Conservation (phyloP, 2,113 vertebrate species). For the Anoplopoma fimbria region DNA sequence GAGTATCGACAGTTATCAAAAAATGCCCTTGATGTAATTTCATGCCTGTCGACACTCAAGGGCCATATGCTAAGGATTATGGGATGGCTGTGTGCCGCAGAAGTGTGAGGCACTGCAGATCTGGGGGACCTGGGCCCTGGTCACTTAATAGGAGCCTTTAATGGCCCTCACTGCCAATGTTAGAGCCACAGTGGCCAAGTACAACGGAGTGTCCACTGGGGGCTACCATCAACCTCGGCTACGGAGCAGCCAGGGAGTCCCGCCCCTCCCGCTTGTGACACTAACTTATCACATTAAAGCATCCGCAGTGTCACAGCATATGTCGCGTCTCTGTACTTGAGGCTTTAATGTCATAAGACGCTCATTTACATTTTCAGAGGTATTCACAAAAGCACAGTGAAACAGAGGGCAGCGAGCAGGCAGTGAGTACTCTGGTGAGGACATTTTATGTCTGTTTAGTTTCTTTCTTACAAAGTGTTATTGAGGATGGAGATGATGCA, state of each 20-base stretch:
- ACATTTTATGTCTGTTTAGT: constrained; percentile 29
- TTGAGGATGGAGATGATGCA: constrained; percentile 37
- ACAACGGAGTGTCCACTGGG: constrained; percentile 73
- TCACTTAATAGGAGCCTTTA: constrained; percentile 77
- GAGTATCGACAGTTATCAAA: constrained; percentile 96
- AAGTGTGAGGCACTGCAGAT: constrained; percentile 51
- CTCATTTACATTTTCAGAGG: constrained; percentile 68
- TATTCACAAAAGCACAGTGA: constrained; percentile 65
- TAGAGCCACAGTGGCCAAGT: constrained; percentile 65
- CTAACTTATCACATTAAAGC: constrained; percentile 71
- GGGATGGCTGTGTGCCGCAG: constrained; percentile 75
- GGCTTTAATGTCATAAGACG: constrained; percentile 67
- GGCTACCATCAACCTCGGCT: constrained; percentile 62
- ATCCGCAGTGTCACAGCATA: constrained; percentile 73
- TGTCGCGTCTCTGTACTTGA: constrained; percentile 59
- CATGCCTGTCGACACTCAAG: constrained; percentile 89
- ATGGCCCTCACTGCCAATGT: constrained; percentile 53
- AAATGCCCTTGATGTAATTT: constrained; percentile 98
- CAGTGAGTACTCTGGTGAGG: constrained; percentile 42
- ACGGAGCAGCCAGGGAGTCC: constrained; percentile 61
- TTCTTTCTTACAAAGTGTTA: constrained; percentile 56
- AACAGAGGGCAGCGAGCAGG: constrained; percentile 51
- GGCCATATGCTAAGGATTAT: constrained; percentile 88
- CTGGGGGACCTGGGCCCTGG: constrained; percentile 54
- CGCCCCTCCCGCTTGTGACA: constrained; percentile 63